A percentile compares a stretch with the other conserved stretches of the same genome.
Evolutionary conservation across 2,888 invertebrate genomes (phyloP).

Genomic region (Pheosia gnoma): DNA sequence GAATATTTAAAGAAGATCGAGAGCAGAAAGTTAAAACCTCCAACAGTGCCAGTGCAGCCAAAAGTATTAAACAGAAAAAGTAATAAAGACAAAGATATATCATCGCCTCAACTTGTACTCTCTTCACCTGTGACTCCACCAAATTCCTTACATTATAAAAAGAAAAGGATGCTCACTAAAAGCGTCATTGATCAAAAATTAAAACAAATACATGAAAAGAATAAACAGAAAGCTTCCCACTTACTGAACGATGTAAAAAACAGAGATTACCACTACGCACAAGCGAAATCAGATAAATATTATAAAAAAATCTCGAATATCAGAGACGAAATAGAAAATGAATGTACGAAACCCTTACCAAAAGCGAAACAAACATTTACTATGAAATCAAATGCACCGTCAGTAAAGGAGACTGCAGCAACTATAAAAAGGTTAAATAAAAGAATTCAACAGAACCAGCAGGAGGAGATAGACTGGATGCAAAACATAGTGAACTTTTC

Average conservation of each 20-base stretch:
- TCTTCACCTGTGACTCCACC: slow-evolving; percentile 54
- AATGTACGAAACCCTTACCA: slow-evolving; percentile 38
- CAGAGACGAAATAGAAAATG: slow-evolving; percentile 53
- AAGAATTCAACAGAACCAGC: slow-evolving; percentile 60
- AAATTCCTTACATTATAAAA: slow-evolving; percentile 53
- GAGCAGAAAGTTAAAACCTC: slow-evolving; percentile 56
- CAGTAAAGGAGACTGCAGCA: slow-evolving; percentile 77
- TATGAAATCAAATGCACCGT: slow-evolving; percentile 33
- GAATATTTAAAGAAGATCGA: slow-evolving; percentile 63
- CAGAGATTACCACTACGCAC: slow-evolving; percentile 56
- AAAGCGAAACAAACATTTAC: slow-evolving; percentile 42
- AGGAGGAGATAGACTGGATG: slow-evolving; percentile 78
- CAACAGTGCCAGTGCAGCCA: slow-evolving; percentile 63
- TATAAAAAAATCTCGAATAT: slow-evolving; percentile 49
- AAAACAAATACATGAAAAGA: slow-evolving; percentile 60
- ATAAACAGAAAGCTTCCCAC: slow-evolving; percentile 61
- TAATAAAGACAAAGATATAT: slow-evolving; percentile 31
- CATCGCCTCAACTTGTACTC: slow-evolving; percentile 12
- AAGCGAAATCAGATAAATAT: slow-evolving; percentile 57
- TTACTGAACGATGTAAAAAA: slow-evolving; percentile 62
- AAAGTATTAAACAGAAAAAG: slow-evolving; percentile 63
- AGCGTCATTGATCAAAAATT: slow-evolving; percentile 64
- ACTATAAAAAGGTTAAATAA: slow-evolving; percentile 81
- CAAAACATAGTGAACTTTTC: slow-evolving; percentile 76
- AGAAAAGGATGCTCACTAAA: slow-evolving; percentile 67